phyloP scores from a whole-genome alignment of 2,888 invertebrate species.

The Drosophila greeni region DNA sequence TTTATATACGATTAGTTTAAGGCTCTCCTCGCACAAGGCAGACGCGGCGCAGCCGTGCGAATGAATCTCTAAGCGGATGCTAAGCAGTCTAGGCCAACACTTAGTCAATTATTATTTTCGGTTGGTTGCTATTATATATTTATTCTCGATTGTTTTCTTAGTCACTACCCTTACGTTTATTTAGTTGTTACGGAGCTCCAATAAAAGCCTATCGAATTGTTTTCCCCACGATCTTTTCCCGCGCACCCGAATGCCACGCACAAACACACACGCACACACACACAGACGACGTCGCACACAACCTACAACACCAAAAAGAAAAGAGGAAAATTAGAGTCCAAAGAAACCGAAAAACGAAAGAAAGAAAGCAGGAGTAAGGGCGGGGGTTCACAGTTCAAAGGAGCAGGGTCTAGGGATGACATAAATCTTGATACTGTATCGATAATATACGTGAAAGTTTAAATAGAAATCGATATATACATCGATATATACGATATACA shows the following conservation, averaged over 20 bases:
- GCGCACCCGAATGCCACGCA: conserved; percentile 5
- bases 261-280: conserved; percentile 34
- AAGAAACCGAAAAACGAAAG: conserved; percentile 32
- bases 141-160: conserved; percentile 56
- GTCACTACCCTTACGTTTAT: conserved; percentile 49
- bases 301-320: conserved; percentile 66
- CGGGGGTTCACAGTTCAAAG: conserved; percentile 27
- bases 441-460: not conserved
- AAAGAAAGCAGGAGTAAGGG: conserved; percentile 1
- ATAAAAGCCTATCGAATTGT: conserved; percentile 49
- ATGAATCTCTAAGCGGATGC: conserved; percentile 13
- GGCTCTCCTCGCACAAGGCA: conserved; percentile 44
- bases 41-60: conserved; percentile 10
- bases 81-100: conserved; percentile 46
- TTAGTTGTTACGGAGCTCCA: conserved; percentile 44
- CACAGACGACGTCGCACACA: conserved; percentile 55
- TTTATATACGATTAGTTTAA: conserved; percentile 49
- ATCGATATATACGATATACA: too few species aligned
- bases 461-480: too few species aligned
- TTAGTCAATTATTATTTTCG: conserved; percentile 55
- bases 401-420: not conserved
- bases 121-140: conserved; percentile 46
- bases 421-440: not conserved
- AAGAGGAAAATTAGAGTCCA: not conserved
- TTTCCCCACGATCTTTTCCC: conserved; percentile 11